Conservation (phyloP, 2,888 invertebrate species). For the Oligia latruncula region DNA sequence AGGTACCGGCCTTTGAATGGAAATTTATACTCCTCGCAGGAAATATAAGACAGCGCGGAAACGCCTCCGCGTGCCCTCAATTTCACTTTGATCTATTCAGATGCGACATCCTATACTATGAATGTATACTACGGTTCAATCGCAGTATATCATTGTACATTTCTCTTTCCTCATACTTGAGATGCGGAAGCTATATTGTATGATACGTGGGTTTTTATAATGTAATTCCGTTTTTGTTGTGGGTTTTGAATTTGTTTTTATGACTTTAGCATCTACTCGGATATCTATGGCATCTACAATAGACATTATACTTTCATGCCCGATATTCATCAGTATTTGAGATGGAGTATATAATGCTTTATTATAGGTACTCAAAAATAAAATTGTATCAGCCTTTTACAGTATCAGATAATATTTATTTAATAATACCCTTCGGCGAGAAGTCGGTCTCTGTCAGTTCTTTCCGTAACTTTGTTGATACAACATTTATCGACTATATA, state of each 20-base stretch:
- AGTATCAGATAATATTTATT: background rate
- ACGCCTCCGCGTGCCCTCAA: constrained; percentile 75
- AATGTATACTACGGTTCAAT: constrained; percentile 48
- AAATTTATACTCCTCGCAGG: constrained; percentile 70
- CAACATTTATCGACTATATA: background rate
- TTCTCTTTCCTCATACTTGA: constrained; percentile 51
- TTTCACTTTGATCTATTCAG: constrained; percentile 78
- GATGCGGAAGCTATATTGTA: constrained; percentile 48
- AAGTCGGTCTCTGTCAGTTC: background rate
- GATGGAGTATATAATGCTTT: background rate
- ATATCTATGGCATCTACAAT: background rate
- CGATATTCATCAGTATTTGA: background rate
- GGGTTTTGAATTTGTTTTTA: background rate
- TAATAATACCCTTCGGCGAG: constrained; percentile 4
- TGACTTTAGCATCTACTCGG: too few relatives aligned
- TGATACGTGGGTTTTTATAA: constrained; percentile 33
- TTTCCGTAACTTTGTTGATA: background rate
- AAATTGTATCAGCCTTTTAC: background rate
- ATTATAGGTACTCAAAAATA: background rate
- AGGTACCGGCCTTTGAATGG: constrained; percentile 64
- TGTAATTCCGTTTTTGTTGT: background rate
- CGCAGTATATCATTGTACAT: constrained; percentile 59
- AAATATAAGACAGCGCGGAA: constrained; percentile 73
- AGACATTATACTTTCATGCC: background rate
- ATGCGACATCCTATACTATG: constrained; percentile 67